Percentiles rank a stretch among this genome's conserved stretches.
Conservation (phyloP, 2,797 vertebrate genomes). For the Betta splendens region DNA sequence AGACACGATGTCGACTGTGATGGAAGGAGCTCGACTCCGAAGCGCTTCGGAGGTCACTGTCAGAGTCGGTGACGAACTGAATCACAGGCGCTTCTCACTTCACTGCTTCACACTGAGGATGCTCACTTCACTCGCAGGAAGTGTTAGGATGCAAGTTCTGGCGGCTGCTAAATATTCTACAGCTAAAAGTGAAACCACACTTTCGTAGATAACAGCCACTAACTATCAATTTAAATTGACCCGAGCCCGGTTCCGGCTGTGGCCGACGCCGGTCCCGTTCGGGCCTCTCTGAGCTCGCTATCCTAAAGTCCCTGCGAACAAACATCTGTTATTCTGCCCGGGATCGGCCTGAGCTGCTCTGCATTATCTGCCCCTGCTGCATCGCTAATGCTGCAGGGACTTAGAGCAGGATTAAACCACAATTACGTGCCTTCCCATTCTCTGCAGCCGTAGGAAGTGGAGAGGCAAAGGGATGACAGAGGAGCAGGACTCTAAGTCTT, state of each 20-base stretch:
- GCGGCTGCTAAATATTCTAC: constrained; percentile 11
- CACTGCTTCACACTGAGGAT: constrained; percentile 15
- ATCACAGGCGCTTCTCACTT: constrained; percentile 23
- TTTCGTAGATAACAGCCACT: too few relatives aligned
- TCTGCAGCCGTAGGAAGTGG: constrained; percentile 57
- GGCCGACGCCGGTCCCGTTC: constrained; percentile 19
- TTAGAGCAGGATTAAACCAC: constrained; percentile 69
- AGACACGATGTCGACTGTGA: not conserved
- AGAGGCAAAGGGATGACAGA: not conserved
- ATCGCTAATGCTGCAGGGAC: constrained; percentile 61
- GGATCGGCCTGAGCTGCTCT: constrained; percentile 35
- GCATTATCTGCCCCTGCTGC: constrained; percentile 54
- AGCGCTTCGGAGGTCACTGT: constrained; percentile 32
- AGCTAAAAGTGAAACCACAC: constrained; percentile 4
- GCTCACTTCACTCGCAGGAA: not conserved
- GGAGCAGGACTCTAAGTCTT: not conserved
- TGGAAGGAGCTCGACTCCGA: not conserved
- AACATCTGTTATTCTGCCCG: constrained; percentile 63
- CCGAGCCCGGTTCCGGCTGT: too few relatives aligned
- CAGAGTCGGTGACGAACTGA: constrained; percentile 24
- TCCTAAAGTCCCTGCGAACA: constrained; percentile 41
- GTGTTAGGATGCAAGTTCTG: constrained; percentile 7
- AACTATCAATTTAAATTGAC: too few relatives aligned
- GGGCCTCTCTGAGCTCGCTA: constrained; percentile 5
- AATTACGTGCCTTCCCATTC: constrained; percentile 59